Evolutionary conservation across 2,113 vertebrate genomes (phyloP).

Genomic region (Onychostoma macrolepis): DNA sequence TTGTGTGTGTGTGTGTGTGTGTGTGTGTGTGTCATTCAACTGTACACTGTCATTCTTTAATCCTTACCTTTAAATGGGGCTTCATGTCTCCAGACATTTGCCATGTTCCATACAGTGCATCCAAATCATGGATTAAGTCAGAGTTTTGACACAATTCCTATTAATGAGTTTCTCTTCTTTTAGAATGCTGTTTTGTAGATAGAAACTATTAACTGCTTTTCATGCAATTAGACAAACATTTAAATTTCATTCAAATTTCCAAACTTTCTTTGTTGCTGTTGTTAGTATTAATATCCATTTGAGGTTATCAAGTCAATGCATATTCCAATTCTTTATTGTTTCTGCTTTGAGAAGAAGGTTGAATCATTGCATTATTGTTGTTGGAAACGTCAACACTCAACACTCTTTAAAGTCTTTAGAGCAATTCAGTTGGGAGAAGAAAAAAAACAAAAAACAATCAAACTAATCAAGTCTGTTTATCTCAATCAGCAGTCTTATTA

Average conservation of each 20-base stretch:
- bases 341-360: background rate
- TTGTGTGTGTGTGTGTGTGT: too few relatives aligned
- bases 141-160: background rate
- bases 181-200: background rate
- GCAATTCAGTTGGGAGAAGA: slow-evolving; percentile 1
- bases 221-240: background rate
- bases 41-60: slow-evolving; percentile 10
- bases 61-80: background rate
- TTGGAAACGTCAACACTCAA: slow-evolving; percentile 16
- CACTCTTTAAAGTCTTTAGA: slow-evolving; percentile 8
- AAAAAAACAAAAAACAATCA: background rate
- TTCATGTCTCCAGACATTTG: background rate
- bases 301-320: background rate
- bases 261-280: background rate
- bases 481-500: slow-evolving; percentile 27
- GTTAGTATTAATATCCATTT: background rate
- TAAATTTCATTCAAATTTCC: background rate
- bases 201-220: background rate
- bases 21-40: slow-evolving; percentile 5
- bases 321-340: background rate
- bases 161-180: background rate
- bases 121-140: background rate
- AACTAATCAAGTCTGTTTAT: slow-evolving; percentile 10
- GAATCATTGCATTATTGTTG: background rate
- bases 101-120: background rate